Conservation (phyloP, 2,113 vertebrate species). For the Thalassoma bifasciatum region DNA sequence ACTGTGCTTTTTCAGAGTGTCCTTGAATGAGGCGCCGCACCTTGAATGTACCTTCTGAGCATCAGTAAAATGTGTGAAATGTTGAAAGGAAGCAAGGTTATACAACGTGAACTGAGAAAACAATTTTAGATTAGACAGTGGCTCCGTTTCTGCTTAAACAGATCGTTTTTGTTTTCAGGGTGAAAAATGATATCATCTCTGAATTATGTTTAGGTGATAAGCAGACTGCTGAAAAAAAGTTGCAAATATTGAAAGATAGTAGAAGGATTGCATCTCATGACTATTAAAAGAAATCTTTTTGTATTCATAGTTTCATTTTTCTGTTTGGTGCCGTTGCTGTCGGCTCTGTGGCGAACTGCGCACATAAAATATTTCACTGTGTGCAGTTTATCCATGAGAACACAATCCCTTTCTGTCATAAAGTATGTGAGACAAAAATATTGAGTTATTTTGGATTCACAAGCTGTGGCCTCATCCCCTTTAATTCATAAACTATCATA, state of each 20-base stretch:
- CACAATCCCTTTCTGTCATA: constrained; percentile 1
- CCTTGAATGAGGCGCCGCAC: background rate
- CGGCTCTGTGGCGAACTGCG: background rate
- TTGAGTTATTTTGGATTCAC: constrained; percentile 29
- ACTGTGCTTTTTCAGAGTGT: no score
- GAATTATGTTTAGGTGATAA: no score
- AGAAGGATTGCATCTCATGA: background rate
- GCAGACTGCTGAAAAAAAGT: no score
- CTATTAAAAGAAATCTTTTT: background rate
- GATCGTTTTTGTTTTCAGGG: background rate
- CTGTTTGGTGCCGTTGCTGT: background rate
- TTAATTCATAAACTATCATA: constrained; percentile 16
- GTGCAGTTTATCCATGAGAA: background rate
- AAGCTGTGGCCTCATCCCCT: background rate
- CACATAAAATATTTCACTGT: background rate
- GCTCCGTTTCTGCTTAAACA: background rate
- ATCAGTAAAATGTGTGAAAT: background rate
- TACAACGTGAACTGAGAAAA: background rate
- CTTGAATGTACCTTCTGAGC: background rate
- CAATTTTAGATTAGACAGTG: background rate
- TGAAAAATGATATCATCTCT: background rate
- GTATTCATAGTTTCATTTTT: background rate
- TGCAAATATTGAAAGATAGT: no score
- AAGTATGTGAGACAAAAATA: background rate
- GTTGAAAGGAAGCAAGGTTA: background rate